Evolutionary conservation across 2,888 invertebrate genomes (phyloP).

Genomic region (Drosophila antonietae): DNA sequence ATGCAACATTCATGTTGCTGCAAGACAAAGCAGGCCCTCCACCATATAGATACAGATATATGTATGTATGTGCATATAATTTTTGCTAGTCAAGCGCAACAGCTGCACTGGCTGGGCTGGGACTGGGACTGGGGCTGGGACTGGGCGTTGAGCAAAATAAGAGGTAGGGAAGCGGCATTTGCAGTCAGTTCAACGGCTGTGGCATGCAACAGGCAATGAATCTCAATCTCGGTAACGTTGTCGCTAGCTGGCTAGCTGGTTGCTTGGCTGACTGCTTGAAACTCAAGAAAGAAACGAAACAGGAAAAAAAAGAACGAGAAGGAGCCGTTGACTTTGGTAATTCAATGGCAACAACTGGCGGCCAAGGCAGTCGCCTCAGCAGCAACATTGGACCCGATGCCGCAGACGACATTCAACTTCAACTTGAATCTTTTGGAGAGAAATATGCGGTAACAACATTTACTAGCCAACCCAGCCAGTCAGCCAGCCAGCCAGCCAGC

Average conservation of each 20-base stretch:
- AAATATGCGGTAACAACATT: constrained; percentile 78
- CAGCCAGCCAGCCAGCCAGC: constrained; percentile 39
- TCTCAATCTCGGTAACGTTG: constrained; percentile 71
- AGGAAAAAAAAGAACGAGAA: constrained; percentile 31
- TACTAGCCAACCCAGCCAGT: constrained; percentile 49
- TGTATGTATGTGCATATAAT: constrained; percentile 56
- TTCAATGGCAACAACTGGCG: constrained; percentile 70
- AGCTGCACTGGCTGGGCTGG: constrained; percentile 25
- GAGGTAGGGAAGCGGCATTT: constrained; percentile 19
- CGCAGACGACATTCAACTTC: constrained; percentile 70
- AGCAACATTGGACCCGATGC: constrained; percentile 25
- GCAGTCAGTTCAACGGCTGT: constrained; percentile 71
- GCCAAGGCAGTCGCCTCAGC: constrained; percentile 37
- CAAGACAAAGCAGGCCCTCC: constrained; percentile 39
- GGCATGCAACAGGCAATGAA: constrained; percentile 79
- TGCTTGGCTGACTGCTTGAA: constrained; percentile 17
- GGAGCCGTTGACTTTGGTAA: constrained; percentile 74
- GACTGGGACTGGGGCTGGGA: no score
- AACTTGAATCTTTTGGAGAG: constrained; percentile 69
- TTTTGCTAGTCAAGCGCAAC: constrained; percentile 64
- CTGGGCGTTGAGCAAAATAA: background rate
- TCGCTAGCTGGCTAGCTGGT: constrained; percentile 37
- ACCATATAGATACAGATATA: constrained; percentile 27
- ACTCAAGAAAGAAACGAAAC: constrained; percentile 11
- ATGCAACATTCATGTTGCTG: constrained; percentile 57